Conservation (phyloP, 2,113 vertebrate genomes). For the Leptobrachium leishanense region DNA sequence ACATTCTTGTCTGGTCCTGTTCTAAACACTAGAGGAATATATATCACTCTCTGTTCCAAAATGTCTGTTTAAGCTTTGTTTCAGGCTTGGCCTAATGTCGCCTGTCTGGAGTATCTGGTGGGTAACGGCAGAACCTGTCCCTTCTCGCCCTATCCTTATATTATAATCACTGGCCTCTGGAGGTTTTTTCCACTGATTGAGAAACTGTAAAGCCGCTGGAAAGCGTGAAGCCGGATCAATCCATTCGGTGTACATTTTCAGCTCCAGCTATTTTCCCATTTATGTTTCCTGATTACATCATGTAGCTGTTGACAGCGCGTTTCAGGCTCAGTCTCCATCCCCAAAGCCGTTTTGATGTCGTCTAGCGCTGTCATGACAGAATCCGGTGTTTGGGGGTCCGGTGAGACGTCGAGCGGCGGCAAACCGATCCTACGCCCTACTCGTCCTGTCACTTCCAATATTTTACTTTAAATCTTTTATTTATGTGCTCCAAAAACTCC, state of each 20-base stretch:
- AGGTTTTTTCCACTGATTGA: constrained; percentile 48
- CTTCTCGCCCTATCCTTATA: constrained; percentile 45
- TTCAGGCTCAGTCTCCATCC: constrained; percentile 49
- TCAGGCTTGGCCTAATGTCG: too few relatives aligned
- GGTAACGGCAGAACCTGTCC: neutral
- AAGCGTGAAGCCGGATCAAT: constrained; percentile 72
- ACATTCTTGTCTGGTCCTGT: too few relatives aligned
- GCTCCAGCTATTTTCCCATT: constrained; percentile 71
- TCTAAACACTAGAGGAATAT: too few relatives aligned
- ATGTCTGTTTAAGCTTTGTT: too few relatives aligned
- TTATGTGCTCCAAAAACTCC: too few relatives aligned
- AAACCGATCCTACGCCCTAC: neutral
- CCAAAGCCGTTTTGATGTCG: constrained; percentile 57
- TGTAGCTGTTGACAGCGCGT: constrained; percentile 51
- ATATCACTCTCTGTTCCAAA: too few relatives aligned
- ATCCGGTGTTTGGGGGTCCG: constrained; percentile 3
- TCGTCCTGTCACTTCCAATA: constrained; percentile 25
- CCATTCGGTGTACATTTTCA: constrained; percentile 68
- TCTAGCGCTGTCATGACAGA: constrained; percentile 52
- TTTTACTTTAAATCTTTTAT: too few relatives aligned
- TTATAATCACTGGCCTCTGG: constrained; percentile 52
- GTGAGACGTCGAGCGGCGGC: constrained; percentile 16
- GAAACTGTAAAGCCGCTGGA: constrained; percentile 61
- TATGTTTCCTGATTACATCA: constrained; percentile 68
- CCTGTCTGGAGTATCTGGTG: neutral